These are phyloP conservation scores for Omphaloscelis lunosa DNA, from an alignment of 2,888 invertebrate genomes.

Conservation along the genomic window DNA sequence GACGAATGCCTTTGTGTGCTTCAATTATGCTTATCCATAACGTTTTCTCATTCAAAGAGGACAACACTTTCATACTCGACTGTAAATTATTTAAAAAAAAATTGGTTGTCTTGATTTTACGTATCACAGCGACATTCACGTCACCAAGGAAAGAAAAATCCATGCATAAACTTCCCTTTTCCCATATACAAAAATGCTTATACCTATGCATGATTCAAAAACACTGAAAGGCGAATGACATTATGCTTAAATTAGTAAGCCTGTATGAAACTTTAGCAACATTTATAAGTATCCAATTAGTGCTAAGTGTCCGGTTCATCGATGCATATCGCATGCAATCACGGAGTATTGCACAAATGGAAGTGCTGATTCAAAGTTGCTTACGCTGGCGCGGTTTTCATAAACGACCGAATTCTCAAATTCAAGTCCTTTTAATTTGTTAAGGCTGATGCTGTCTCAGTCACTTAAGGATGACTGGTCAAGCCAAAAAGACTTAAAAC, in stretches of 20 bases:
- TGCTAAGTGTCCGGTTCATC: slow-evolving; percentile 29
- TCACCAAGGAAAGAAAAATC: not conserved
- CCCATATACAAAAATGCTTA: slow-evolving; percentile 1
- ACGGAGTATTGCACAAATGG: slow-evolving; percentile 41
- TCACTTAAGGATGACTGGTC: not conserved
- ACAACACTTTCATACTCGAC: not conserved
- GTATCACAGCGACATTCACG: not conserved
- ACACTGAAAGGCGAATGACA: slow-evolving; percentile 10
- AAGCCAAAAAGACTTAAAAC: not conserved
- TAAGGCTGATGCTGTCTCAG: not conserved
- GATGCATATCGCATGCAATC: slow-evolving; percentile 48
- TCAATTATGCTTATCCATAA: slow-evolving; percentile 41
- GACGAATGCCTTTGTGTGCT: slow-evolving; percentile 49
- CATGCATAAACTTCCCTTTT: not conserved
- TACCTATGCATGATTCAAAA: slow-evolving; percentile 32
- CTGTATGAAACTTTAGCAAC: slow-evolving; percentile 15
- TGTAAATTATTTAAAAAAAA: not conserved
- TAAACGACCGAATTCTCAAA: slow-evolving; percentile 20
- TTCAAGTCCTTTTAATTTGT: not conserved
- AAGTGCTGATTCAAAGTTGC: slow-evolving; percentile 12
- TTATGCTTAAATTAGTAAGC: slow-evolving; percentile 26
- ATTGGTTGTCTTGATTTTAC: not conserved
- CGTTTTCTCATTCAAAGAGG: slow-evolving; percentile 8
- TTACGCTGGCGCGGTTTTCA: not conserved
- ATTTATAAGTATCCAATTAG: slow-evolving; percentile 4